Percentiles rank a stretch among this genome's conserved stretches.
These are phyloP conservation scores for Ardeotis arabs DNA, from an alignment of 2,113 vertebrate genomes.

Conservation along the genomic window DNA sequence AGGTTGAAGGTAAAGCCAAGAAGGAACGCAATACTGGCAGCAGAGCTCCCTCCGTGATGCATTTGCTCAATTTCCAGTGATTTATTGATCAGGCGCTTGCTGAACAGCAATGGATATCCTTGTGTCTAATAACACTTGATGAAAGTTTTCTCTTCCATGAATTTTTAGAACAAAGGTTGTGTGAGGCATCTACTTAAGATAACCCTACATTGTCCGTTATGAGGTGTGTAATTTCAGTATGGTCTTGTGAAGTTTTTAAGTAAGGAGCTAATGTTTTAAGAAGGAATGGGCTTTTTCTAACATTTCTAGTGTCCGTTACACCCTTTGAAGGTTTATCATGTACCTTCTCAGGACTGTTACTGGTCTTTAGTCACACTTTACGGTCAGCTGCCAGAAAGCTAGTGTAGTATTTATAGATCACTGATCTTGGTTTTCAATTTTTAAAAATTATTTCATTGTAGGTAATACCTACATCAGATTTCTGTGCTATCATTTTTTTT, in stretches of 20 bases:
- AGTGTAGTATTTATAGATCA: not conserved
- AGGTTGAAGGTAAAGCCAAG: not conserved
- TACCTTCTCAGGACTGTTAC: not conserved
- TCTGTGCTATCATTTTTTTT: not conserved
- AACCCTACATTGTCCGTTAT: not conserved
- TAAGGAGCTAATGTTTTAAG: not conserved
- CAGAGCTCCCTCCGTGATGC: not conserved
- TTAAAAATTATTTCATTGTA: not conserved
- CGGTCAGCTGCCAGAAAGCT: not conserved
- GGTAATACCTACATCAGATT: not conserved
- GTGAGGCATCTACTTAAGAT: not conserved
- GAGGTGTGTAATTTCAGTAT: not conserved
- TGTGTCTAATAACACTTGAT: not conserved
- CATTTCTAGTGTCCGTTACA: not conserved
- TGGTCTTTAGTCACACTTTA: not conserved
- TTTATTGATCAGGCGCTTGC: not conserved
- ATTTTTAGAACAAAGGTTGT: not conserved
- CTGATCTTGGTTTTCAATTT: not conserved
- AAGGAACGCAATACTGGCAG: not conserved
- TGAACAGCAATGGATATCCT: not conserved
- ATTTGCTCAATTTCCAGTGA: not conserved
- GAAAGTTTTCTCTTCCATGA: not conserved
- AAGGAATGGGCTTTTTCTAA: not conserved
- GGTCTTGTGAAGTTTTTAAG: not conserved
- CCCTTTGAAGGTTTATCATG: not conserved